Evolutionary conservation across 1,140 invertebrate genomes (phyloP).

Genomic region (Kradibia gibbosae): DNA sequence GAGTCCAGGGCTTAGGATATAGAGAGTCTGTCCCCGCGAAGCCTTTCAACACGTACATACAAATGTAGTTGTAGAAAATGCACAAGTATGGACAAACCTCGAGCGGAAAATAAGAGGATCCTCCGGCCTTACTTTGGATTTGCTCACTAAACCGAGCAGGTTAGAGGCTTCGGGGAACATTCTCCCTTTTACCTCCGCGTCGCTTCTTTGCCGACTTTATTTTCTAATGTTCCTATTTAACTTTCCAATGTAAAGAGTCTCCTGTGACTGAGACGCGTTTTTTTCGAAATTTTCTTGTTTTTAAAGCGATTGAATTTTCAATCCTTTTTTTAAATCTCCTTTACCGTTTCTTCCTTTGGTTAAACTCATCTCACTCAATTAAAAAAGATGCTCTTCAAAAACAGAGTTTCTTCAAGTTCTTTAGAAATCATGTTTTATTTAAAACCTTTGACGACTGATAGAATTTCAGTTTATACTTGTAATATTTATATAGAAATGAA

Average conservation of each 20-base stretch:
- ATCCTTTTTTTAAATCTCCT: neutral
- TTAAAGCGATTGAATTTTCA: neutral
- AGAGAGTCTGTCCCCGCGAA: neutral
- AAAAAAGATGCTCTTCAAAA: neutral
- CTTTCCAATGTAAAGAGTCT: neutral
- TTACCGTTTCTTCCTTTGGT: neutral
- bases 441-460: no score
- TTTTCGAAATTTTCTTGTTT: neutral
- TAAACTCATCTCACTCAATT: neutral
- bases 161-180: slow-evolving; percentile 42
- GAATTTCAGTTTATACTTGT: no score
- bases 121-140: slow-evolving; percentile 61
- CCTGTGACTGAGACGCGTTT: neutral
- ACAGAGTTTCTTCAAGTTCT: neutral
- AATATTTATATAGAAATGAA: no score
- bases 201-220: slow-evolving; percentile 6
- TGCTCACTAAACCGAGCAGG: slow-evolving; percentile 58
- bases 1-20: neutral
- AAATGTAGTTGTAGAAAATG: slow-evolving; percentile 30
- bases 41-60: neutral
- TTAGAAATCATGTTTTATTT: neutral
- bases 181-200: slow-evolving; percentile 10
- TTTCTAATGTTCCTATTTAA: slow-evolving; percentile 38
- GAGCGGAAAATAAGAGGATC: slow-evolving; percentile 61
- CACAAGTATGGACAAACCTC: slow-evolving; percentile 37